These are phyloP conservation scores for Prionace glauca DNA, from an alignment of 2,797 vertebrate species.

Conservation along the genomic window DNA sequence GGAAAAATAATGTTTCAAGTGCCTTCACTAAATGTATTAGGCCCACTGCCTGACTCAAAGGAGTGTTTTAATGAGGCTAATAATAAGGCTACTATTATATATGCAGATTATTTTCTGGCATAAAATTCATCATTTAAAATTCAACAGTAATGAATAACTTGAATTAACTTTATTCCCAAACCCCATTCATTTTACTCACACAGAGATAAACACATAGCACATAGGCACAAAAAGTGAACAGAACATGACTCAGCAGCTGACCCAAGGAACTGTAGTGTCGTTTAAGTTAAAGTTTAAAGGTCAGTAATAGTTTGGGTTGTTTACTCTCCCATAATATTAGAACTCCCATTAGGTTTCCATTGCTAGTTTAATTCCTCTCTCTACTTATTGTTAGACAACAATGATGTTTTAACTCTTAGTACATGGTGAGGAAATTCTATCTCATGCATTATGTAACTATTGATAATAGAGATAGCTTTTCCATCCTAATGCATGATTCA, in stretches of 20 bases:
- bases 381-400: not conserved
- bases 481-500: not conserved
- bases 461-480: not conserved
- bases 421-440: not conserved
- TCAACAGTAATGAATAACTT: not conserved
- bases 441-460: not conserved
- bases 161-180: not conserved
- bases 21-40: not conserved
- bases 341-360: not conserved
- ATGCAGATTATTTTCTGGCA: not conserved
- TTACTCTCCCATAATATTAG: not conserved
- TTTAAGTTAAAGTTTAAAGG: not conserved
- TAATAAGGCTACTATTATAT: not conserved
- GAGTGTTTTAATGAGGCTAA: not conserved
- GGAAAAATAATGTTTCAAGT: not conserved
- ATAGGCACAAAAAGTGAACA: not conserved
- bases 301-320: not conserved
- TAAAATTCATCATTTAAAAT: constrained; percentile 1
- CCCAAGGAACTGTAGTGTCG: not conserved
- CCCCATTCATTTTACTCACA: not conserved
- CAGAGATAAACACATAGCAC: not conserved
- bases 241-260: not conserved
- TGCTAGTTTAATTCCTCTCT: not conserved
- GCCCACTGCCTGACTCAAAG: not conserved
- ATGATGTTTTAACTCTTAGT: not conserved